Base-by-base conservation (phyloP, 2,113 vertebrate genomes). In the Globicephala melas region DNA sequence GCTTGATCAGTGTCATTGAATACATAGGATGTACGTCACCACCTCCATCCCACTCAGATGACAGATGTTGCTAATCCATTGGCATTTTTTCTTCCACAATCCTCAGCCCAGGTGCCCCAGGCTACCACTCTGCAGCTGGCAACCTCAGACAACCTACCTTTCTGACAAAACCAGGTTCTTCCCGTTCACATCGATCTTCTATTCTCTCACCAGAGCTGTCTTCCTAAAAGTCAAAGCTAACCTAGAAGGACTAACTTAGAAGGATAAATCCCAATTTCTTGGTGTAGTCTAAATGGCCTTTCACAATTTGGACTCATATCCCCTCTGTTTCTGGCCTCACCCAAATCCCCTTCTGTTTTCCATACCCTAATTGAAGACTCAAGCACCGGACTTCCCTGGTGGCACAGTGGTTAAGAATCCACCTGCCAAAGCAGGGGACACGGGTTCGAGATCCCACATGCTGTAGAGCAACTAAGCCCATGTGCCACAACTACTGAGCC, bases 111-210 rank as follows among this genome's bases (percentile, higher is more conserved):
- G 31, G 14, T 33, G 10, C 3, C 25, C 36, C 4, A 5, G 4
- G 4, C 6, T 26, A 11, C 23, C 41, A 41, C 41, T 36, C 3
- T 11, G 13, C 25, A 89, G 21, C 10, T 92, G 50, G 1, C 6
- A n/a, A 93, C 1, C 17, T 60, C 5, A 2, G 11, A 6, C 5
- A 23, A 65, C 1, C 6, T 55, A 36, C 6, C 36, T 65, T 65
- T 67, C 90, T 31, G 23, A 95, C 58, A 91, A 79, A 71, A 70
- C 14, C 58, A 90, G 31, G 65, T 53, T 74, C 18, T 74, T 14
- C 33, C 31, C 26, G 28, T 38, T 68, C 67, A 58, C 36, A 93
- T 41, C 60, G 2, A 65, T 53, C 55, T 70, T 50, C 62, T 14
- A n/a, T 6, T 1, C 6, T 68, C 44, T 50, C 33, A 50, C 9